phyloP scores from a whole-genome alignment of 2,888 invertebrate species.

The Dermolepida albohirtum region DNA sequence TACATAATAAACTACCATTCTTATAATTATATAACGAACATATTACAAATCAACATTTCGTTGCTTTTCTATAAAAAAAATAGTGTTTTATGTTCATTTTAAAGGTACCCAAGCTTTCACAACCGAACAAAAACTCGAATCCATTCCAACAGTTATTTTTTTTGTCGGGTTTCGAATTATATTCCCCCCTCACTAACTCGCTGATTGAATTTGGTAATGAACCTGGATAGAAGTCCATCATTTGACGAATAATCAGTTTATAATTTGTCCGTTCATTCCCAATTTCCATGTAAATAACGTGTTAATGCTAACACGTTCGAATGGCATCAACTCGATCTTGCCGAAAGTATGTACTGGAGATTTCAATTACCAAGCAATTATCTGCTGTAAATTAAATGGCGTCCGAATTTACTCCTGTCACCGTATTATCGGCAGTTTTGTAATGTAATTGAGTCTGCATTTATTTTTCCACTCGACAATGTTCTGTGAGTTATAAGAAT shows the following conservation, averaged over 20 bases:
- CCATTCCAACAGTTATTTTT: too few relatives aligned
- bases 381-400: constrained; percentile 29
- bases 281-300: constrained; percentile 33
- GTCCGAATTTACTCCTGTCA: constrained; percentile 13
- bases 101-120: too few relatives aligned
- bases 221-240: neutral
- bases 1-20: too few relatives aligned
- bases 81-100: too few relatives aligned
- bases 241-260: constrained; percentile 1
- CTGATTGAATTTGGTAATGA: too few relatives aligned
- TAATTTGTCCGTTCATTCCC: neutral
- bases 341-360: neutral
- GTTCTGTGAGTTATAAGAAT: too few relatives aligned
- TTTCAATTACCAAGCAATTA: constrained; percentile 28
- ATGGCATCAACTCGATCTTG: constrained; percentile 5
- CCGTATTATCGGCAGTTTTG: neutral
- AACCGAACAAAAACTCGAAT: too few relatives aligned
- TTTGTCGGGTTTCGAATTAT: too few relatives aligned
- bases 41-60: too few relatives aligned
- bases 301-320: constrained; percentile 4
- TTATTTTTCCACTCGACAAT: constrained; percentile 1
- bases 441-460: constrained; percentile 4
- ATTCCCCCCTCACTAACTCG: too few relatives aligned
- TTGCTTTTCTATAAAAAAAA: too few relatives aligned
- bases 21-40: too few relatives aligned